Percentiles rank a stretch among this genome's conserved stretches.
These are phyloP conservation scores for Mesoclemmys tuberculata DNA, from an alignment of 2,113 vertebrate genomes.

Conservation along the genomic window DNA sequence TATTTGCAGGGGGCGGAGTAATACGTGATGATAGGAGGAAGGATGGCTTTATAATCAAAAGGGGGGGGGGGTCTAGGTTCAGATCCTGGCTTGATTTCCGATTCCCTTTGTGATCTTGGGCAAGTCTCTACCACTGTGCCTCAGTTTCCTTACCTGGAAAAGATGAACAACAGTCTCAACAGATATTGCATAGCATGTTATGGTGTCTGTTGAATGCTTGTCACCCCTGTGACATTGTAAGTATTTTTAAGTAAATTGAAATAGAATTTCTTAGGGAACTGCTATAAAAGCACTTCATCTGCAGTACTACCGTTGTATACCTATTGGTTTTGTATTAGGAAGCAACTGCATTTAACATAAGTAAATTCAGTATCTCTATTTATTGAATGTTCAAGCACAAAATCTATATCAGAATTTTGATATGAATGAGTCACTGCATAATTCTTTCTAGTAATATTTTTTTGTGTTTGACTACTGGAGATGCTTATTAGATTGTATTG, in stretches of 20 bases:
- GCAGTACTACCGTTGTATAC: slow-evolving; percentile 37
- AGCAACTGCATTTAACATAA: slow-evolving; percentile 47
- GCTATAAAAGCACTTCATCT: slow-evolving; percentile 14
- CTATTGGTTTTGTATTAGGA: slow-evolving; percentile 59
- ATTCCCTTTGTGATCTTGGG: not conserved
- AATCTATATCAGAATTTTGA: not conserved
- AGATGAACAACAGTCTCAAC: too few species aligned
- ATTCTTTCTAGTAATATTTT: not conserved
- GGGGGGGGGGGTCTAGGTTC: slow-evolving; percentile 65
- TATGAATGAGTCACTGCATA: not conserved
- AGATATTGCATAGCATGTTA: not conserved
- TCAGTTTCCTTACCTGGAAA: not conserved
- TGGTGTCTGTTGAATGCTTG: slow-evolving; percentile 60
- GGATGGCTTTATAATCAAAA: slow-evolving; percentile 42
- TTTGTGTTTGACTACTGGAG: not conserved
- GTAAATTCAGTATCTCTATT: slow-evolving; percentile 42
- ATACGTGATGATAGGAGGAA: not conserved
- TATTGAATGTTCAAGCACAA: slow-evolving; percentile 34
- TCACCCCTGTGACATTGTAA: slow-evolving; percentile 60
- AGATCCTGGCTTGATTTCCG: slow-evolving; percentile 23
- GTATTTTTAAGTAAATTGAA: slow-evolving; percentile 65
- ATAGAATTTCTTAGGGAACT: slow-evolving; percentile 44
- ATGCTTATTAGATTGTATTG: not conserved
- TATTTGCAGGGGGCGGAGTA: not conserved
- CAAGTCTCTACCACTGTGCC: not conserved